phyloP scores from a whole-genome alignment of 2,113 vertebrate species.

The Gyps fulvus region DNA sequence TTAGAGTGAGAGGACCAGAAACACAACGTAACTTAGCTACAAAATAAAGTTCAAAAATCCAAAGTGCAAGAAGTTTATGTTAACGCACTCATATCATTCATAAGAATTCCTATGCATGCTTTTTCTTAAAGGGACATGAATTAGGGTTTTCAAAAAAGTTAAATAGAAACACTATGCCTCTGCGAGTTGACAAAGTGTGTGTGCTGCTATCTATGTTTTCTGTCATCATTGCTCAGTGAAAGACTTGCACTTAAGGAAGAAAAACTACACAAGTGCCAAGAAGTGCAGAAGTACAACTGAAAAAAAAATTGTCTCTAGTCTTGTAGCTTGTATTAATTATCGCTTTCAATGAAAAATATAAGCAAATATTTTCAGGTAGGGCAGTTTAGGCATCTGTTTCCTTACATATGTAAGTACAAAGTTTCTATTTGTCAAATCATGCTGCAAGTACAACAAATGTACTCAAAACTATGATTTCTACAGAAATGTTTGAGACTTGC shows the following conservation, averaged over 20 bases:
- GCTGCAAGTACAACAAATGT: fast-evolving
- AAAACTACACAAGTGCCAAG: not conserved
- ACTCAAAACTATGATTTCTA: not conserved
- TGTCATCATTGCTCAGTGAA: not conserved
- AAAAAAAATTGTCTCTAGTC: not conserved
- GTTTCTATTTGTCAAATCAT: not conserved
- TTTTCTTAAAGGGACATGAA: not conserved
- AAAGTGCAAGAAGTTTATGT: not conserved
- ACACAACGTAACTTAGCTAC: not conserved
- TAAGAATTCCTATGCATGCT: not conserved
- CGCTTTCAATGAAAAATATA: not conserved
- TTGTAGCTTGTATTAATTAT: not conserved
- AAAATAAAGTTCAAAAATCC: not conserved
- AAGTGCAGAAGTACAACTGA: not conserved
- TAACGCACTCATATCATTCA: fast-evolving
- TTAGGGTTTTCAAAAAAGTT: not conserved
- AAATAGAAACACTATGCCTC: not conserved
- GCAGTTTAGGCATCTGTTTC: not conserved
- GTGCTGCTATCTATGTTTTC: not conserved
- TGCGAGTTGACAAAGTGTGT: not conserved
- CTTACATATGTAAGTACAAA: not conserved
- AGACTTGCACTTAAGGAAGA: not conserved
- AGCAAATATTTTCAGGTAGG: not conserved
- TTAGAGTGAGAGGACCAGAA: not conserved
- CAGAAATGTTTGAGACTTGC: not conserved